A percentile compares a stretch with the other conserved stretches of the same genome.
phyloP scores from a whole-genome alignment of 2,113 vertebrate genomes.

The Stigmatopora argus region DNA sequence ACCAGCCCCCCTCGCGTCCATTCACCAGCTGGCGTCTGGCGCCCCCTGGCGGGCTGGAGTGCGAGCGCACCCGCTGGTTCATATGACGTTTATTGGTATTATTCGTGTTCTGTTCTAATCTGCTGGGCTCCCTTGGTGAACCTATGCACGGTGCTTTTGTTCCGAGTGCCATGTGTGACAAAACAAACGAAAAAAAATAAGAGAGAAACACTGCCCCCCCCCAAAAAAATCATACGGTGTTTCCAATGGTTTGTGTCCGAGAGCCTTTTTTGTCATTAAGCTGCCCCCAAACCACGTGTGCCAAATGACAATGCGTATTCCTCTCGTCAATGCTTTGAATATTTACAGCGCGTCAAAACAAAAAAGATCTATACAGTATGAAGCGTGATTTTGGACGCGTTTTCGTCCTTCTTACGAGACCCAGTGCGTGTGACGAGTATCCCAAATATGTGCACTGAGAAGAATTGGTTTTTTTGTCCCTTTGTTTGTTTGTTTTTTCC shows the following conservation, averaged over 20 bases:
- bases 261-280: constrained; percentile 65
- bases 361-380: constrained; percentile 30
- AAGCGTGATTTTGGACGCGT: constrained; percentile 61
- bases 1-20: constrained; percentile 46
- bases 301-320: constrained; percentile 72
- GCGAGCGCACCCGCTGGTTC: constrained; percentile 48
- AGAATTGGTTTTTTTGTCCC: constrained; percentile 21
- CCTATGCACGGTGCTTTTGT: constrained; percentile 71
- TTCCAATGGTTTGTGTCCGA: constrained; percentile 57
- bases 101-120: constrained; percentile 66
- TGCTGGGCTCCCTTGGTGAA: constrained; percentile 69
- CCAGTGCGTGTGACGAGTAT: constrained; percentile 49
- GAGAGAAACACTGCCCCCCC: constrained; percentile 19
- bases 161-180: constrained; percentile 65
- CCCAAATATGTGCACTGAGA: constrained; percentile 59
- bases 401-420: constrained; percentile 50
- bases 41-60: constrained; percentile 45
- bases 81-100: constrained; percentile 16
- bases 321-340: constrained; percentile 70
- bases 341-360: constrained; percentile 67
- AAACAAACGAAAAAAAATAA: constrained; percentile 58
- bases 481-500: constrained; percentile 21
- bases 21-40: not conserved
- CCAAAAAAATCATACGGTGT: constrained; percentile 19
- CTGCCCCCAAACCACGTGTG: constrained; percentile 65